Base-by-base conservation (phyloP, 2,797 vertebrate genomes). In the Danio kyathit region DNA sequence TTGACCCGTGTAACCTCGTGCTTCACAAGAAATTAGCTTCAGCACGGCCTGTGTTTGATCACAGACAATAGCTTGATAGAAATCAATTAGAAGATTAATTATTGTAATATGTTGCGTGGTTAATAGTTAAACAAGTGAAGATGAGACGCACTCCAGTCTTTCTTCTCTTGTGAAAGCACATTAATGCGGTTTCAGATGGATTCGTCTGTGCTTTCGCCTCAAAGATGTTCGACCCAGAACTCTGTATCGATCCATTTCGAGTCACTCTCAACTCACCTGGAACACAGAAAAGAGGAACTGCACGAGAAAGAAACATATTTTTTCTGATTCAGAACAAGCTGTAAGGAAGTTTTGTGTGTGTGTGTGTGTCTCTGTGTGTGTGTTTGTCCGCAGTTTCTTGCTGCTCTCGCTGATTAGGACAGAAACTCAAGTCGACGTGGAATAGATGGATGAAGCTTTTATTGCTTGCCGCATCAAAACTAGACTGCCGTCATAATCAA, bases 1-100 rank as follows among this genome's bases (percentile, higher is more conserved):
- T 91, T 94, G 92, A 93, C 92, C 85, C 81, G 77, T 82, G 85
- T 87, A 88, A 87, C 88, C 84, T 29, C 83, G 73, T 82, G 88
- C 86, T 85, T 81, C 85, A 80, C 88, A 83, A 56, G 91, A 89
- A 87, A 86, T 57, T 40, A 13, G 75, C 84, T 77, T 86, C 81
- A 67, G 82, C 86, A 86, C 44, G 1, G 43, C 52, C 76, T 41
- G 44, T 40, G 61, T 77, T 84, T 88, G 79, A 84, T 84, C 46
- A 76, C 74, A 83, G 60, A 74, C 85, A 86, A 83, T 64, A 75
- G 69, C 83, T 38, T 54, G 52, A 49, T 19, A 79, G 80, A 83
- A 82, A 73, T 66, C 74, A 82, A 85, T 85, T 85, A 76, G 79
- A 78, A 84, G 85, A 87, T 88, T 83, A 90, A 83, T 80, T 78